phyloP scores from a whole-genome alignment of 1,140 invertebrate genomes.

The Yoshiicerus persimilis region DNA sequence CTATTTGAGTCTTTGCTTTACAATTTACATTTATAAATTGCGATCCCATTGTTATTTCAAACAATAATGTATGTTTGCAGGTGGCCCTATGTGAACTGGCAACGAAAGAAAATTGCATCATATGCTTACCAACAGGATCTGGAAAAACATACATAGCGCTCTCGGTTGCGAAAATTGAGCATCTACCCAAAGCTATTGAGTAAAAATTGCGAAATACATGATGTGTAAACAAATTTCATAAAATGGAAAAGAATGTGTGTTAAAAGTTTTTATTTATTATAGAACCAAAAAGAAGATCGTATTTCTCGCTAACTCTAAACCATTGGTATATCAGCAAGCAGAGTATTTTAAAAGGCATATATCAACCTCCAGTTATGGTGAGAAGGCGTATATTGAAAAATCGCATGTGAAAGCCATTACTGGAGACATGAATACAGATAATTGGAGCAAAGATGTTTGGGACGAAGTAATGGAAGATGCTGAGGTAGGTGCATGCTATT shows the following conservation, averaged over 20 bases:
- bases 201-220: too few species aligned
- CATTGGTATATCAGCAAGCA: background rate
- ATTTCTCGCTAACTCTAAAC: background rate
- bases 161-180: constrained; percentile 69
- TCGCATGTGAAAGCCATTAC: background rate
- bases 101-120: constrained; percentile 67
- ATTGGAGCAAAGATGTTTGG: background rate
- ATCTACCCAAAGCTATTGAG: constrained; percentile 59
- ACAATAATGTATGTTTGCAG: too few species aligned
- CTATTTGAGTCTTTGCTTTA: too few species aligned
- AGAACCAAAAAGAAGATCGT: background rate
- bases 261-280: background rate
- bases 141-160: constrained; percentile 93
- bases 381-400: background rate
- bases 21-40: too few species aligned
- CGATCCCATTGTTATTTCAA: too few species aligned
- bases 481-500: background rate
- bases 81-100: constrained; percentile 77
- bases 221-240: too few species aligned
- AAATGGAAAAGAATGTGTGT: background rate
- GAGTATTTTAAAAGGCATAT: background rate
- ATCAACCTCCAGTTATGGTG: background rate
- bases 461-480: background rate
- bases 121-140: constrained; percentile 84
- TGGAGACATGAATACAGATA: background rate